Evolutionary conservation across 1,140 invertebrate species (phyloP), one percentile per base, ranked within the genome.

Genomic region (Fragariocoptes setiger): DNA sequence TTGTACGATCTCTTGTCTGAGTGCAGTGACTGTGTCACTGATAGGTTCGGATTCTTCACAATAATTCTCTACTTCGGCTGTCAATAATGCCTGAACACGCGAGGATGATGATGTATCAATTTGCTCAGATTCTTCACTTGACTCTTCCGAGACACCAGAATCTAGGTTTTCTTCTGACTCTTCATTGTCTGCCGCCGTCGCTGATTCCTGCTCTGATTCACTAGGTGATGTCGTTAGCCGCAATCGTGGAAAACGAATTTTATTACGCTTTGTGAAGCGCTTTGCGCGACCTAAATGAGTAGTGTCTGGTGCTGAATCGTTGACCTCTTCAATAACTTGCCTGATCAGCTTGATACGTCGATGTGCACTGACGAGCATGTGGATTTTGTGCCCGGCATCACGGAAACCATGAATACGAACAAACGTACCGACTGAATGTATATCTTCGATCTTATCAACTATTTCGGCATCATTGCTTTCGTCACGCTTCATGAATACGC

Each of bases 321-420:
- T 40, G 12, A 19, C 19, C 44, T 43, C 44, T 39, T 51, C 48
- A 35, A 22, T 4, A 21, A 50, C 38, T 43, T 51, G 49, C 22
- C 49, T 50, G 2, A 44, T 14, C 19, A 52, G 46, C 37, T 42
- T 39, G 8, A 52, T 48, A 35, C 51, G 66, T 44, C 86, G 62
- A 56, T 94, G 82, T 0, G 79, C 82, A 69, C 86, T 79, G 3
- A 94, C 75, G 41, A 94, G 78, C 50, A 97, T 66, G 42, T 80
- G 64, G 38, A 95, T 53, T 54, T 75, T 74, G 55, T 85, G 76
- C 15, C 83, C 85, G 50, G 90, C 63, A 57, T 97, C 86, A 56
- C 92, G 82, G 54, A 97, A 68, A 61, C 95, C 88, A 52, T 85
- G 76, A 50, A 99, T 95, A 59, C 95, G 82, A 20, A 80, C 88